Conservation (phyloP, 2,888 invertebrate genomes). For the Torymus auratus region DNA sequence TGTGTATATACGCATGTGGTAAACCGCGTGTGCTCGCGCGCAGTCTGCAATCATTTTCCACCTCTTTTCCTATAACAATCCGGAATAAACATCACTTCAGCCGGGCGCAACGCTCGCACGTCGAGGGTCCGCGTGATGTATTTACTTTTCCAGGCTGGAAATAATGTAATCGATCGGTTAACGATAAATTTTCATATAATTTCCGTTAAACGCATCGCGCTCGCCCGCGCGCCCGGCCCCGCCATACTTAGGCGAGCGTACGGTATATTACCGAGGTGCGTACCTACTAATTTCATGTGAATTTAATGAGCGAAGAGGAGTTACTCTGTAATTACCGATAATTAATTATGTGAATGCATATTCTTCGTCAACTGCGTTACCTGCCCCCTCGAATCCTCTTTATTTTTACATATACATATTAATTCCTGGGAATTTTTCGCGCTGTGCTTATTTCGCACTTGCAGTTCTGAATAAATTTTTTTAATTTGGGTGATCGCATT, state of each 20-base stretch:
- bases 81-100: not conserved
- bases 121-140: not conserved
- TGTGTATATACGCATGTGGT: not conserved
- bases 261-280: constrained; percentile 12
- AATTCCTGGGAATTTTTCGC: too few species aligned
- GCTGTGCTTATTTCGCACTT: too few species aligned
- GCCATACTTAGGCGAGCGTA: too few species aligned
- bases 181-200: constrained; percentile 34
- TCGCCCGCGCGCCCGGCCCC: too few species aligned
- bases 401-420: too few species aligned
- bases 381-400: not conserved
- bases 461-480: too few species aligned
- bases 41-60: constrained; percentile 35
- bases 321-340: constrained; percentile 31
- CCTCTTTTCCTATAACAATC: constrained; percentile 9
- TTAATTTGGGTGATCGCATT: too few species aligned
- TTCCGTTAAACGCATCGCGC: constrained; percentile 21
- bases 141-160: constrained; percentile 20
- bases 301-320: constrained; percentile 42
- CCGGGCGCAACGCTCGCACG: too few species aligned
- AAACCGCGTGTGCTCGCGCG: constrained; percentile 1
- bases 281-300: constrained; percentile 41
- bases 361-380: constrained; percentile 7
- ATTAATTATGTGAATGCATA: constrained; percentile 46
- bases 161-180: constrained; percentile 40